Conservation (phyloP, 2,113 vertebrate species). For the Anas platyrhynchos region DNA sequence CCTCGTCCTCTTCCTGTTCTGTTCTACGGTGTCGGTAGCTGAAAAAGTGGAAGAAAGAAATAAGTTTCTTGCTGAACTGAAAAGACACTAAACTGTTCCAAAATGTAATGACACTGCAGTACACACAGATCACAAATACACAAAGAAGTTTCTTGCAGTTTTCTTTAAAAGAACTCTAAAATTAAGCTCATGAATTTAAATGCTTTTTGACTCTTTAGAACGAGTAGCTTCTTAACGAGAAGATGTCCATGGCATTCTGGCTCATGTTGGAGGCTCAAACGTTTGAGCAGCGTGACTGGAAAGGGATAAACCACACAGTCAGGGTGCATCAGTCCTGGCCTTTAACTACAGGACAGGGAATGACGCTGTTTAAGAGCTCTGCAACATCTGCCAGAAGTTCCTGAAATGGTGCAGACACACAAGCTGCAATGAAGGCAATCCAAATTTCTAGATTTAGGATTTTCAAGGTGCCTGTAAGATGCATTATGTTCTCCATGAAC, state of each 20-base stretch:
- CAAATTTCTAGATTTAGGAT: background rate
- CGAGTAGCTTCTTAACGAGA: background rate
- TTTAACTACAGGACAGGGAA: background rate
- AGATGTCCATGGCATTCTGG: background rate
- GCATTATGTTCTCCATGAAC: background rate
- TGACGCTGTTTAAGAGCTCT: background rate
- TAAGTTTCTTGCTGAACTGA: background rate
- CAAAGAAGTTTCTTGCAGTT: background rate
- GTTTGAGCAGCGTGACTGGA: background rate
- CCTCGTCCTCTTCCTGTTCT: slow-evolving; percentile 97
- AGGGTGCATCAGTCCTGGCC: background rate
- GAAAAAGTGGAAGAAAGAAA: background rate
- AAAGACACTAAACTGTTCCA: fast-evolving
- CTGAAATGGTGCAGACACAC: background rate
- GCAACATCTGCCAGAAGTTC: background rate
- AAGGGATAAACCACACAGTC: background rate
- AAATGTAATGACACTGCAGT: background rate
- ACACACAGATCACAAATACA: background rate
- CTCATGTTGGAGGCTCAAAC: background rate
- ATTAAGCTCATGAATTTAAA: background rate
- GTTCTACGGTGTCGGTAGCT: slow-evolving; percentile 96
- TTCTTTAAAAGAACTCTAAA: background rate
- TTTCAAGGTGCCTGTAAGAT: background rate
- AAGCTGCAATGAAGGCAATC: background rate
- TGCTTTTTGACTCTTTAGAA: background rate